phyloP scores from a whole-genome alignment of 2,888 invertebrate genomes.

The Troilus luridus region DNA sequence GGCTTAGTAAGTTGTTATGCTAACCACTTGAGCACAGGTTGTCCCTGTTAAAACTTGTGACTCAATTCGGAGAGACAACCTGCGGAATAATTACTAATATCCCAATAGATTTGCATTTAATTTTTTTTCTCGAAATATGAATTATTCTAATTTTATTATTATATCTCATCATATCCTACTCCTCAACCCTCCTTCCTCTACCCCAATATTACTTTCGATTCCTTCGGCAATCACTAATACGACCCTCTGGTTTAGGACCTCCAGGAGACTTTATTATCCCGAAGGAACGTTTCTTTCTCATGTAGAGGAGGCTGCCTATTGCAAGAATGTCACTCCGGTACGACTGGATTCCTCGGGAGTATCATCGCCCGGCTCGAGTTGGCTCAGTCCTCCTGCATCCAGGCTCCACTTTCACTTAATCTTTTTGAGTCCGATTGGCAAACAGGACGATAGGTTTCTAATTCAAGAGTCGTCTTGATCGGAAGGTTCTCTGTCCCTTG shows the following conservation, averaged over 20 bases:
- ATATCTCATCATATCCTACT: no score
- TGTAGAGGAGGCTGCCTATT: not conserved
- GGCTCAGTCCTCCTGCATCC: not conserved
- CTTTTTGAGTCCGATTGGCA: not conserved
- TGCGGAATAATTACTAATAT: no score
- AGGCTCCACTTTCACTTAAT: not conserved
- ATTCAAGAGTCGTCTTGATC: not conserved
- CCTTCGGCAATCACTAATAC: not conserved
- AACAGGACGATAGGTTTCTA: not conserved
- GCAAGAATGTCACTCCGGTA: constrained; percentile 35
- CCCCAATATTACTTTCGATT: no score
- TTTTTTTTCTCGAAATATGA: no score
- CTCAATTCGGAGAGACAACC: no score
- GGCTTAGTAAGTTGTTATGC: no score
- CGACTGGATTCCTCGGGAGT: constrained; percentile 36
- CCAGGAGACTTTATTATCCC: not conserved
- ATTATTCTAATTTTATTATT: no score
- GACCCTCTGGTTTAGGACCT: not conserved
- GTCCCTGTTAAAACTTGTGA: no score
- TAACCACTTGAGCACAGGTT: no score
- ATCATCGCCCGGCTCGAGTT: not conserved
- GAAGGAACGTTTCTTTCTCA: not conserved
- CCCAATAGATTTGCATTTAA: no score
- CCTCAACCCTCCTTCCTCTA: no score
- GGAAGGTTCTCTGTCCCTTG: not conserved